These are phyloP conservation scores for Pelodytes ibericus DNA, from an alignment of 2,797 vertebrate species.

Conservation along the genomic window DNA sequence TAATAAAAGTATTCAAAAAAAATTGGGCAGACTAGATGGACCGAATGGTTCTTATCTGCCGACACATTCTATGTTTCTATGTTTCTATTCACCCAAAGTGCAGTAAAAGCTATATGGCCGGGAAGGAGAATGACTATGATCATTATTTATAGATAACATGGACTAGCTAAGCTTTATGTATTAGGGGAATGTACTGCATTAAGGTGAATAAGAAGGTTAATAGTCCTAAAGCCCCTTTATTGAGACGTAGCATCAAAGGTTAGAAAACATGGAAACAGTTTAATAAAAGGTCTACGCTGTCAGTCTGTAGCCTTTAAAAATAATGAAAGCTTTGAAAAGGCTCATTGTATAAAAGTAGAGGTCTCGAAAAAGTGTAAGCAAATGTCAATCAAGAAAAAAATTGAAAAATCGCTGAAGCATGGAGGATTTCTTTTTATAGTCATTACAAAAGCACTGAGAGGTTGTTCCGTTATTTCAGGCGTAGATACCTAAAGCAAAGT, in stretches of 20 bases:
- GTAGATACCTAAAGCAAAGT: neutral
- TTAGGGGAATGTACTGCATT: neutral
- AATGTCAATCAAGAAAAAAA: slow-evolving; percentile 49
- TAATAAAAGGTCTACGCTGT: slow-evolving; percentile 36
- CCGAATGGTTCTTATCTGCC: too few species aligned
- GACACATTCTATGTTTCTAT: too few species aligned
- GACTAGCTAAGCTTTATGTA: neutral
- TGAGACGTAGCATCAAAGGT: slow-evolving; percentile 22
- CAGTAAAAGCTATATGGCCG: too few species aligned
- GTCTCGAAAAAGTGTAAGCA: slow-evolving; percentile 25
- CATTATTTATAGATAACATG: too few species aligned
- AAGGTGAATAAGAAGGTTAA: slow-evolving; percentile 29
- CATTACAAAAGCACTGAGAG: slow-evolving; percentile 25
- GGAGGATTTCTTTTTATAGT: slow-evolving; percentile 26
- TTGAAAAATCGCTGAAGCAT: slow-evolving; percentile 39
- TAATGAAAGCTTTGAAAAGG: slow-evolving; percentile 37
- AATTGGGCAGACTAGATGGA: too few species aligned
- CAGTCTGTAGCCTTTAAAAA: slow-evolving; percentile 45
- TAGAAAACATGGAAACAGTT: slow-evolving; percentile 19
- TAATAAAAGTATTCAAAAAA: too few species aligned
- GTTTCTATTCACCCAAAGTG: too few species aligned
- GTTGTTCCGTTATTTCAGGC: slow-evolving; percentile 19
- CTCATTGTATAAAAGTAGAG: slow-evolving; percentile 8
- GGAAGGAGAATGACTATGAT: too few species aligned
- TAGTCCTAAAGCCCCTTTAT: neutral